Conservation (phyloP, 2,113 vertebrate species). For the Aleadryas rufinucha region DNA sequence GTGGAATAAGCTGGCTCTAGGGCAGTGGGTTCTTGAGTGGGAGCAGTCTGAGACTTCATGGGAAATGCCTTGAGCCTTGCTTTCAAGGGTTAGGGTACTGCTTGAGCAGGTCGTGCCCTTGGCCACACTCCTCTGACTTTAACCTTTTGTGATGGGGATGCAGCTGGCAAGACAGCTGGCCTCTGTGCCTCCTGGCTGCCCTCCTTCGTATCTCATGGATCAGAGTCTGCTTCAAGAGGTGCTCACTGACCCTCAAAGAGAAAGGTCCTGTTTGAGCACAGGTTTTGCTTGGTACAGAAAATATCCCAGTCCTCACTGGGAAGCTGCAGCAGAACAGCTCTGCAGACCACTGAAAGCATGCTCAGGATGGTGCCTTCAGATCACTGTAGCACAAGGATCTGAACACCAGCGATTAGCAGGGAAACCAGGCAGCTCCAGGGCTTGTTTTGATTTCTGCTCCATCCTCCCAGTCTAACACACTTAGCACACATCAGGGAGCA, state of each 20-base stretch:
- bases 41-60: background rate
- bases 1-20: background rate
- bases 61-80: background rate
- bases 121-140: background rate
- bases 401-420: background rate
- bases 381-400: background rate
- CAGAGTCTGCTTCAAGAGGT: background rate
- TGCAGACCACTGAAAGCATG: background rate
- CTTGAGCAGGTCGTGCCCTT: background rate
- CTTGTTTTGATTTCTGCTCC: constrained; percentile 21
- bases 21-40: background rate
- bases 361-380: background rate
- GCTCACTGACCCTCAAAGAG: background rate
- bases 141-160: background rate
- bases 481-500: constrained; percentile 24
- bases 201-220: background rate
- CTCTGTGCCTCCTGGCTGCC: background rate
- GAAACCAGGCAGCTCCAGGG: background rate
- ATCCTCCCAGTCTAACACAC: background rate
- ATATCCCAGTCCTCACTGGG: background rate
- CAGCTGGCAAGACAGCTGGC: background rate
- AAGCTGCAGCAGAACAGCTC: background rate
- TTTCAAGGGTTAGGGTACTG: background rate
- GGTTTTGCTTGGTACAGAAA: background rate
- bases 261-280: background rate